Percentiles rank a stretch among this genome's conserved stretches.
Conservation (phyloP, 1,140 invertebrate genomes). For the Drosophila punjabiensis region DNA sequence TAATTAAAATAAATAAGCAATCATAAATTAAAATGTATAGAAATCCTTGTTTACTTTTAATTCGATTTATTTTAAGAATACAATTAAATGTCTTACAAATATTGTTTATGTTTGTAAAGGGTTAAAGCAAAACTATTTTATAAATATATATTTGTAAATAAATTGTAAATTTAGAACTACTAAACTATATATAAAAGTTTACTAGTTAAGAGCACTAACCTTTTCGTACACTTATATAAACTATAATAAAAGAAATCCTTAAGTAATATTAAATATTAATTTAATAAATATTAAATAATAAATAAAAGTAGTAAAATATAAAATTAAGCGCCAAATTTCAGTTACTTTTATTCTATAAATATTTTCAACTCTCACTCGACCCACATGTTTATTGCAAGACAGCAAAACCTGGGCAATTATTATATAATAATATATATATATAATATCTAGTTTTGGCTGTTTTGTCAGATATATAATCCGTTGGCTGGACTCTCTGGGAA, state of each 20-base stretch:
- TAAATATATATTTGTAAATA: too few relatives aligned
- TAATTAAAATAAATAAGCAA: background rate
- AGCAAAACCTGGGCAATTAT: background rate
- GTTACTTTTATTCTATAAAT: background rate
- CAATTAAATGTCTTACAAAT: background rate
- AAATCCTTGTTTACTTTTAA: background rate
- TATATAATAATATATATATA: constrained; percentile 1
- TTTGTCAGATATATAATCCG: constrained; percentile 1
- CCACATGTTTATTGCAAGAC: background rate
- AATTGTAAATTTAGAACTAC: too few relatives aligned
- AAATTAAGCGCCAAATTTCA: background rate
- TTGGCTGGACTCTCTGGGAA: constrained; percentile 21
- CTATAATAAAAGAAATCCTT: background rate
- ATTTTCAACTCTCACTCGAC: background rate
- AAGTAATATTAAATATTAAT: background rate
- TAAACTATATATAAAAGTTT: too few relatives aligned
- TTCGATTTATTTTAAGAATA: background rate
- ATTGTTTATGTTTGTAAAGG: background rate
- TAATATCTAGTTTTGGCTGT: background rate
- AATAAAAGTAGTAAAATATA: background rate
- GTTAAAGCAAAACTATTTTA: too few relatives aligned
- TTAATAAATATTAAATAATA: background rate
- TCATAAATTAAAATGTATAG: background rate
- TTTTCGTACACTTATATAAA: too few relatives aligned
- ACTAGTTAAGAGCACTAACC: background rate